Percentiles rank a stretch among this genome's conserved stretches.
Conservation (phyloP, 2,113 vertebrate species). For the Strigops habroptila region DNA sequence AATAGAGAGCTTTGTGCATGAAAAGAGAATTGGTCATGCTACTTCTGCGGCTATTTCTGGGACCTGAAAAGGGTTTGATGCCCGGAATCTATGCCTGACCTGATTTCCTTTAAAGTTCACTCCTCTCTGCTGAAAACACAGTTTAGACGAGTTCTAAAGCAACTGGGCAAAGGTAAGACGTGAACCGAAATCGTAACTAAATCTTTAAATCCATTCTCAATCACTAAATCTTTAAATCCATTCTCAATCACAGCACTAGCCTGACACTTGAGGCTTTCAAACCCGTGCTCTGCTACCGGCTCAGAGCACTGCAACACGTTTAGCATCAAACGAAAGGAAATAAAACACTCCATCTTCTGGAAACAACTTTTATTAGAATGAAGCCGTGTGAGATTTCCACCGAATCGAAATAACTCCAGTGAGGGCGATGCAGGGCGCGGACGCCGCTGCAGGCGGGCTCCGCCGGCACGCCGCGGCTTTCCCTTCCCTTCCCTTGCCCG, state of each 20-base stretch:
- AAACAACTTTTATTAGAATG: slow-evolving; percentile 14
- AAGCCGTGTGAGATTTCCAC: accelerated
- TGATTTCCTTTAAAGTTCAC: slow-evolving; percentile 64
- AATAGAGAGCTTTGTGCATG: background rate
- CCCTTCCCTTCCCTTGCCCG: background rate
- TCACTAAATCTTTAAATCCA: background rate
- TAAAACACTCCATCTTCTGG: background rate
- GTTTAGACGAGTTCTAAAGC: slow-evolving; percentile 8
- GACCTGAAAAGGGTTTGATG: slow-evolving; percentile 41
- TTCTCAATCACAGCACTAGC: background rate
- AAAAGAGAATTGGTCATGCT: background rate
- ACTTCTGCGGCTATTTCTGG: slow-evolving; percentile 44
- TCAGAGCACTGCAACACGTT: background rate
- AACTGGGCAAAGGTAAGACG: background rate
- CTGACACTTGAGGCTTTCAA: background rate
- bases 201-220: background rate
- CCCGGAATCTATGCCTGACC: slow-evolving; percentile 59
- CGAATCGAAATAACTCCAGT: background rate
- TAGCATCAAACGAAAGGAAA: background rate
- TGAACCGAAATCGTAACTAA: background rate
- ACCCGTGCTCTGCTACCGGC: background rate
- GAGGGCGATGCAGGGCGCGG: background rate
- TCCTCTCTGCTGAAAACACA: background rate
- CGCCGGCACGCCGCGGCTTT: background rate
- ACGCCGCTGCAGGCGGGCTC: background rate